These are phyloP conservation scores for Aphodius sticticus DNA, from an alignment of 2,888 invertebrate species.

Conservation along the genomic window DNA sequence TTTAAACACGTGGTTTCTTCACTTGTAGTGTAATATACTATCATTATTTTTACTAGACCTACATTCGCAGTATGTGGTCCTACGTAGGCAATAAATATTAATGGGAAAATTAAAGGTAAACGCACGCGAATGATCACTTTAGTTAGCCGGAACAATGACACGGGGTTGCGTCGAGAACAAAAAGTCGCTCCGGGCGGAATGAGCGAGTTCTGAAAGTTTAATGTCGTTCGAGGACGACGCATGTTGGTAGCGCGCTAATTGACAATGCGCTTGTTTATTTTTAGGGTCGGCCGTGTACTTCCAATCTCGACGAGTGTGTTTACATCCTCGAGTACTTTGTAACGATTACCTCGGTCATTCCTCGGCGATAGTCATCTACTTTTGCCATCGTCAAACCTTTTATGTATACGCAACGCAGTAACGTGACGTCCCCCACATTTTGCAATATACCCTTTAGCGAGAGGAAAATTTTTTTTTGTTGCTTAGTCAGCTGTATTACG, in stretches of 20 bases:
- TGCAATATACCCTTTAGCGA: not conserved
- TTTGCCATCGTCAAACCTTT: slow-evolving; percentile 14
- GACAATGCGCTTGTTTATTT: slow-evolving; percentile 58
- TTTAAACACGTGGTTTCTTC: too few relatives aligned
- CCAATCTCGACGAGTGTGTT: slow-evolving; percentile 59
- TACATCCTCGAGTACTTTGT: slow-evolving; percentile 55
- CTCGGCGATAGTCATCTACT: slow-evolving; percentile 26
- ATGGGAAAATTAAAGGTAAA: slow-evolving; percentile 21
- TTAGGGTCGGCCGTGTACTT: slow-evolving; percentile 58
- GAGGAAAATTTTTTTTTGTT: not conserved
- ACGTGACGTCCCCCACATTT: not conserved
- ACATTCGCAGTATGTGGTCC: not conserved
- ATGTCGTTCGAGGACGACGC: slow-evolving; percentile 34
- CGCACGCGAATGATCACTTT: slow-evolving; percentile 12
- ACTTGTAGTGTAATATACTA: too few relatives aligned
- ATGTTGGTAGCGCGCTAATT: slow-evolving; percentile 50
- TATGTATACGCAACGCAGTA: slow-evolving; percentile 12
- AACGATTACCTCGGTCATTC: slow-evolving; percentile 50
- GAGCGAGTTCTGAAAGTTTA: slow-evolving; percentile 34
- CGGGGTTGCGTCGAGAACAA: slow-evolving; percentile 28
- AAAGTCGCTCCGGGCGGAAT: slow-evolving; percentile 26
- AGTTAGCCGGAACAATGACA: slow-evolving; percentile 27
- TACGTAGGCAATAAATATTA: slow-evolving; percentile 13
- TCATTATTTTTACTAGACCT: not conserved
- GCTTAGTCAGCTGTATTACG: not conserved